Conservation (phyloP, 1,140 invertebrate species). For the Adoxophyes honmai region DNA sequence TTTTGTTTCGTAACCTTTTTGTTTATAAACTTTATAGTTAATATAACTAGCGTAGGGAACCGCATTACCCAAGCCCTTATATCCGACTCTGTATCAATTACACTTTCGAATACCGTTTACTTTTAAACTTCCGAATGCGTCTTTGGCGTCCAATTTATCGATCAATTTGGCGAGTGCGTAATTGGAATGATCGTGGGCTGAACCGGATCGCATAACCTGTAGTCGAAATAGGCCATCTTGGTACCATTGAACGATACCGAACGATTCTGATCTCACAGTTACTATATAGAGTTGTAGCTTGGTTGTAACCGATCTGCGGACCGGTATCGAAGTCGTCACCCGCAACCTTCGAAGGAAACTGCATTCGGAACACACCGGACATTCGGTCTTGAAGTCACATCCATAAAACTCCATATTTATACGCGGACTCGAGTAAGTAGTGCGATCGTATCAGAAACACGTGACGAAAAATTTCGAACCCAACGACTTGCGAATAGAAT, state of each 20-base stretch:
- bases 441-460: constrained; percentile 31
- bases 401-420: constrained; percentile 45
- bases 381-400: constrained; percentile 31
- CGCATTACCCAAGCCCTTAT: no score
- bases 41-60: neutral
- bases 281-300: constrained; percentile 32
- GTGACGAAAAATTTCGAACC: constrained; percentile 27
- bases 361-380: constrained; percentile 20
- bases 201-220: constrained; percentile 19
- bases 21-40: constrained; percentile 13
- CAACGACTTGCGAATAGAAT: constrained; percentile 30
- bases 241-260: constrained; percentile 21
- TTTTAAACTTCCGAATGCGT: neutral
- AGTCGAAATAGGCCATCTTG: constrained; percentile 21
- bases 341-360: constrained; percentile 26
- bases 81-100: neutral
- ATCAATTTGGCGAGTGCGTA: constrained; percentile 17
- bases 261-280: constrained; percentile 23
- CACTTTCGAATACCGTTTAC: neutral
- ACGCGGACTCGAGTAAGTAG: constrained; percentile 35
- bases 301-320: constrained; percentile 28
- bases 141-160: constrained; percentile 17
- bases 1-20: constrained; percentile 26
- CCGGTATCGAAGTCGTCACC: constrained; percentile 22
- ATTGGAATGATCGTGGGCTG: constrained; percentile 25